phyloP scores from a whole-genome alignment of 2,888 invertebrate species.

The Smittia sp. region DNA sequence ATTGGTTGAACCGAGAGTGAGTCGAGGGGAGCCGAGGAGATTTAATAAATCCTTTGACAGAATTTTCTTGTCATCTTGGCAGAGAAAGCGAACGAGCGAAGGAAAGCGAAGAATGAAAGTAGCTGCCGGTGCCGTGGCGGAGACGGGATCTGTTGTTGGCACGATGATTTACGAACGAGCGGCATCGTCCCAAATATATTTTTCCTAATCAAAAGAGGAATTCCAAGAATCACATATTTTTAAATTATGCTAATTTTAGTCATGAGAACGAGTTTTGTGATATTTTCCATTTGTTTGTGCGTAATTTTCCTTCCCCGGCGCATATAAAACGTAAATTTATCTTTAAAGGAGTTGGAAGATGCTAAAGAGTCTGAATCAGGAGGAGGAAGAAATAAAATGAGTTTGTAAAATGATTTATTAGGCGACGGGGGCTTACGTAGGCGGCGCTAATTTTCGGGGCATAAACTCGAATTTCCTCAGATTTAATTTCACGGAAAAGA shows the following conservation, averaged over 20 bases:
- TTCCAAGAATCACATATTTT: background rate
- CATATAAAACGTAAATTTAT: too few relatives aligned
- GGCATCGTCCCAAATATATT: too few relatives aligned
- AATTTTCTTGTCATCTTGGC: background rate
- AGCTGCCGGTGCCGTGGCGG: background rate
- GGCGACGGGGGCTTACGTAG: too few relatives aligned
- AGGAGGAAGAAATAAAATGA: too few relatives aligned
- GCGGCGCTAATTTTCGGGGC: too few relatives aligned
- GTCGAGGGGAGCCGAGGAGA: background rate
- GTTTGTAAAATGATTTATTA: too few relatives aligned
- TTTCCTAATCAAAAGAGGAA: background rate
- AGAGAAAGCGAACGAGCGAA: background rate
- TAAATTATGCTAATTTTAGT: background rate
- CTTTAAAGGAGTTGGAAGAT: too few relatives aligned
- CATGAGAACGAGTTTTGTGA: background rate
- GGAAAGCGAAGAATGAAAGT: background rate
- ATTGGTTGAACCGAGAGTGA: background rate
- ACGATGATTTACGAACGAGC: background rate
- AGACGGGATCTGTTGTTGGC: background rate
- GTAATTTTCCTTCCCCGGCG: too few relatives aligned
- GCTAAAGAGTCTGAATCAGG: too few relatives aligned
- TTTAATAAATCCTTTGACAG: constrained; percentile 1
- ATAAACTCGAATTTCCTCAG: too few relatives aligned
- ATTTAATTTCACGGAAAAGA: too few relatives aligned
- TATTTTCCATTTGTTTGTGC: background rate